Evolutionary conservation across 2,797 vertebrate species (phyloP).

Genomic region (Macroramphosus scolopax): DNA sequence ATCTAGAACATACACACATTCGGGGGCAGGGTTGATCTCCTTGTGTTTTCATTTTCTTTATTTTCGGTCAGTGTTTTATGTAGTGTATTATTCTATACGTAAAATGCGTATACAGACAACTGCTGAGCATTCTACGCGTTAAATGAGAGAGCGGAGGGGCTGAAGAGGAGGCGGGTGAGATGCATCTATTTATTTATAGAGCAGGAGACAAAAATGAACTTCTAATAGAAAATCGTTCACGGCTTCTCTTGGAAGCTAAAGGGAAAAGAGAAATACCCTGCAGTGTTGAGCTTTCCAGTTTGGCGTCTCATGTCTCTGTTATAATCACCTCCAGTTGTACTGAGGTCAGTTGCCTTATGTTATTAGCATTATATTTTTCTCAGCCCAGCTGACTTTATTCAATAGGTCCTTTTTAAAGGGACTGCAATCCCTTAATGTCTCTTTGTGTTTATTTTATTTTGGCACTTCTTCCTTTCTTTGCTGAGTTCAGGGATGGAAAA

Average conservation of each 20-base stretch:
- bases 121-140: conserved; percentile 43
- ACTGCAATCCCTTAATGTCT: conserved; percentile 9
- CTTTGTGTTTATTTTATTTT: conserved; percentile 24
- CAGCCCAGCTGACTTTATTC: conserved; percentile 48
- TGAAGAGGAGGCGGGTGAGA: conserved; percentile 11
- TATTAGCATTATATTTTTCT: conserved; percentile 54
- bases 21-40: conserved; percentile 75
- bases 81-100: conserved; percentile 63
- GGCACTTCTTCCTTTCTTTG: conserved; percentile 68
- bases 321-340: conserved; percentile 54
- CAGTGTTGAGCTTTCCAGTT: conserved; percentile 54
- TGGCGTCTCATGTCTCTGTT: conserved; percentile 46
- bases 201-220: conserved; percentile 48
- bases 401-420: conserved; percentile 44
- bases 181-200: conserved; percentile 59
- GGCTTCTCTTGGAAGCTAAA: conserved; percentile 39
- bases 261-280: conserved; percentile 31
- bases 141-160: conserved; percentile 12
- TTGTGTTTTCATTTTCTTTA: conserved; percentile 47
- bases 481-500: conserved; percentile 72
- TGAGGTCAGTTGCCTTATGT: conserved; percentile 68
- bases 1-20: conserved; percentile 52
- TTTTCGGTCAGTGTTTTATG: conserved; percentile 56
- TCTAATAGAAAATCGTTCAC: conserved; percentile 41
- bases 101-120: conserved; percentile 41